These are phyloP conservation scores for Climacteris rufus DNA, from an alignment of 2,113 vertebrate species.

Conservation along the genomic window DNA sequence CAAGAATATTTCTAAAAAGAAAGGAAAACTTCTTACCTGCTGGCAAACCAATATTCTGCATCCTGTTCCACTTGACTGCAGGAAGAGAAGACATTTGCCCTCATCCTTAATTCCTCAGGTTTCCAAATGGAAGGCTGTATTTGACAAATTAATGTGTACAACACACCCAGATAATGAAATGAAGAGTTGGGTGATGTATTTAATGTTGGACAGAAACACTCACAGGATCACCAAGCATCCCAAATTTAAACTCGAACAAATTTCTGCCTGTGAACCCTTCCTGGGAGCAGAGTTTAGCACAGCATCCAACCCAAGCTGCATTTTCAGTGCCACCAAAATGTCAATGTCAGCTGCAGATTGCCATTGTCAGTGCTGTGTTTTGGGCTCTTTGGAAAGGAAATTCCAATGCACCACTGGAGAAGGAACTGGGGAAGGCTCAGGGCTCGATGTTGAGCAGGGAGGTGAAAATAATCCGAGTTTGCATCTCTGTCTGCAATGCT, in stretches of 20 bases:
- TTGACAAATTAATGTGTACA: background rate
- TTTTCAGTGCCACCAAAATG: slow-evolving; percentile 1
- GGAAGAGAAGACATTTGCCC: background rate
- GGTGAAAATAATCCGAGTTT: slow-evolving; percentile 7
- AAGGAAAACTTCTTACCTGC: background rate
- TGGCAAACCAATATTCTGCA: background rate
- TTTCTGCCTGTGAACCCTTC: background rate
- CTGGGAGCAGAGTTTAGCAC: background rate
- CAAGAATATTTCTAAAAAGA: background rate
- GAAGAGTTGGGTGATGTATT: background rate
- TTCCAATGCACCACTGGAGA: background rate
- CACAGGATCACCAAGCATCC: background rate
- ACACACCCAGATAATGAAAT: background rate
- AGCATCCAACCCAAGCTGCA: background rate
- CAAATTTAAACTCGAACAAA: background rate
- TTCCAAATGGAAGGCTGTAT: background rate
- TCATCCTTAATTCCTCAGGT: background rate
- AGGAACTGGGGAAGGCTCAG: background rate
- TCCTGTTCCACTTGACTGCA: background rate
- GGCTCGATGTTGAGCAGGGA: background rate
- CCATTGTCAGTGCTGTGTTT: background rate
- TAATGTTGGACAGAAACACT: background rate
- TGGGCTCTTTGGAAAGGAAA: slow-evolving; percentile 3
- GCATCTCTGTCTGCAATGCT: background rate
- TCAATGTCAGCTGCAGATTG: slow-evolving; percentile 41